Evolutionary conservation across 2,113 vertebrate genomes (phyloP).

Genomic region (Pyxicephalus adspersus): DNA sequence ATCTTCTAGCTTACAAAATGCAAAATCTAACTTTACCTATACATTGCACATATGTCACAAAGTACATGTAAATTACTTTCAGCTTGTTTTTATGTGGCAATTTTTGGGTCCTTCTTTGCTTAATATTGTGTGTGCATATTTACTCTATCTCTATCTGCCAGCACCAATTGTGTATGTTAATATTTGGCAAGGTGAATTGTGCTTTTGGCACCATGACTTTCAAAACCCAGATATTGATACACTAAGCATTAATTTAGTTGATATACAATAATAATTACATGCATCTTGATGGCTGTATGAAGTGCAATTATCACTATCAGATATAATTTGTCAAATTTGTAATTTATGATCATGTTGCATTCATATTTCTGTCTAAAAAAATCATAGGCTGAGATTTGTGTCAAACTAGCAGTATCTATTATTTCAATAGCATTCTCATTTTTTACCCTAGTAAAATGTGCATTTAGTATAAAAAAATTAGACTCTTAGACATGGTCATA

Average conservation of each 20-base stretch:
- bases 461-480: neutral
- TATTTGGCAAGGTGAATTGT: conserved; percentile 21
- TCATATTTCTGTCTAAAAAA: conserved; percentile 9
- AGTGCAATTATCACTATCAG: conserved; percentile 33
- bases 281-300: conserved; percentile 13
- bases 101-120: neutral
- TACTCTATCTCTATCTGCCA: conserved; percentile 14
- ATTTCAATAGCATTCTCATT: neutral
- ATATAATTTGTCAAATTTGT: conserved; percentile 40
- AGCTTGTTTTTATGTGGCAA: neutral
- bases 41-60: too few species aligned
- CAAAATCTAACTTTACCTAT: too few species aligned
- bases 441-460: neutral
- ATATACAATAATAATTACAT: conserved; percentile 14
- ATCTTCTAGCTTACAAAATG: too few species aligned
- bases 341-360: conserved; percentile 32
- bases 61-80: too few species aligned
- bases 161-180: conserved; percentile 13
- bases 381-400: neutral
- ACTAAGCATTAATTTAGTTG: conserved; percentile 12
- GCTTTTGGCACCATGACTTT: conserved; percentile 15
- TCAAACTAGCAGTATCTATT: neutral
- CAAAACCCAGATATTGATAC: conserved; percentile 23
- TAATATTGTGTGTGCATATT: neutral
- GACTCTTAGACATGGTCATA: neutral